A percentile compares a stretch with the other conserved stretches of the same genome.
These are phyloP conservation scores for Tachysurus fulvidraco DNA, from an alignment of 2,113 vertebrate genomes.

Conservation along the genomic window DNA sequence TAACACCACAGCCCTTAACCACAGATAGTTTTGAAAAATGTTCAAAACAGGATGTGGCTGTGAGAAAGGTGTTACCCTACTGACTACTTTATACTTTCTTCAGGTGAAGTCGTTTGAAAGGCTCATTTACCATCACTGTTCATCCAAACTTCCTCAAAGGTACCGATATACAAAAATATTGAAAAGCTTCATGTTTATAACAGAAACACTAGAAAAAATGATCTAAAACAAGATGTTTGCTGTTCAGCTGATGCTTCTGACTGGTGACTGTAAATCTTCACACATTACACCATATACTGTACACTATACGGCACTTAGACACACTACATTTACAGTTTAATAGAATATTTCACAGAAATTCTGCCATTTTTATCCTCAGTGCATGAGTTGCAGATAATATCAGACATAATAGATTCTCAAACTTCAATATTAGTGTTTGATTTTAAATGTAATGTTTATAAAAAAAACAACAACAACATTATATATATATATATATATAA, in stretches of 20 bases:
- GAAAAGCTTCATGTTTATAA: background rate
- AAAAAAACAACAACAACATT: no score
- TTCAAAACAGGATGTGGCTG: slow-evolving; percentile 77
- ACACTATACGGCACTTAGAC: background rate
- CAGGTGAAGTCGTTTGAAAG: slow-evolving; percentile 28
- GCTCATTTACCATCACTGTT: background rate
- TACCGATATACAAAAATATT: background rate
- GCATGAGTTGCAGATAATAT: background rate
- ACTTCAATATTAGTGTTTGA: background rate
- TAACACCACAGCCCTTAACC: slow-evolving; percentile 31
- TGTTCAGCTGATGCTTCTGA: background rate
- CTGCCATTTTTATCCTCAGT: background rate
- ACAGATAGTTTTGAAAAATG: slow-evolving; percentile 40
- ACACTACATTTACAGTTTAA: background rate
- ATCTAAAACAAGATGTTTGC: background rate
- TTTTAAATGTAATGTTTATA: background rate
- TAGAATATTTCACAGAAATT: background rate
- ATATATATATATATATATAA: background rate
- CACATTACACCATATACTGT: background rate
- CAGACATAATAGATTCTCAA: background rate
- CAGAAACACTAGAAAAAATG: background rate
- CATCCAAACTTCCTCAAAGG: background rate
- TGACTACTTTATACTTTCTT: slow-evolving; percentile 54
- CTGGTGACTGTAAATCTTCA: background rate
- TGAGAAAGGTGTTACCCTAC: slow-evolving; percentile 49